Evolutionary conservation across 2,888 invertebrate species (phyloP).

Genomic region (Andrena bicolor): DNA sequence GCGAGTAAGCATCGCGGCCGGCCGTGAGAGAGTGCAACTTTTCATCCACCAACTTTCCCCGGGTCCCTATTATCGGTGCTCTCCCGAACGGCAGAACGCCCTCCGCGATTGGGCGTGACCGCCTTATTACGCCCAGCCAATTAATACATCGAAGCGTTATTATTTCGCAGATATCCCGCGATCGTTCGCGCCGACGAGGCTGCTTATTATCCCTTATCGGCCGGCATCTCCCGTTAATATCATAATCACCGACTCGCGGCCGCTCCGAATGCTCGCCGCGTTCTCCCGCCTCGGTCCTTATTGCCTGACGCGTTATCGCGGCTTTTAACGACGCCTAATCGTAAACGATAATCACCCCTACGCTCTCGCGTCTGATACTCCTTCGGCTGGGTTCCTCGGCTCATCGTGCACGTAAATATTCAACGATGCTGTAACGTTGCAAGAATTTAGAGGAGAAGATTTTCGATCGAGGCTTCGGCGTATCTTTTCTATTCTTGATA

Average conservation of each 20-base stretch:
- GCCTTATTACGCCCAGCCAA: slow-evolving; percentile 45
- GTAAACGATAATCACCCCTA: slow-evolving; percentile 14
- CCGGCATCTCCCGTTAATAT: slow-evolving; percentile 40
- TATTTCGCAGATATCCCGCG: slow-evolving; percentile 15
- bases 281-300: slow-evolving; percentile 9
- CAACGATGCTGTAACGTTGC: neutral
- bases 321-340: slow-evolving; percentile 9
- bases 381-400: neutral
- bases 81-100: slow-evolving; percentile 36
- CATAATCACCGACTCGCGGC: slow-evolving; percentile 19
- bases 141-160: slow-evolving; percentile 54
- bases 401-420: neutral
- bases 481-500: neutral
- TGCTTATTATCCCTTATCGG: slow-evolving; percentile 55
- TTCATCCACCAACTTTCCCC: slow-evolving; percentile 54
- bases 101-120: slow-evolving; percentile 25
- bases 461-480: neutral
- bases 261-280: neutral
- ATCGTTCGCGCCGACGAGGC: neutral
- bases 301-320: slow-evolving; percentile 8
- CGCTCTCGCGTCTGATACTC: neutral
- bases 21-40: slow-evolving; percentile 67
- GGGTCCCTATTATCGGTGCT: slow-evolving; percentile 45
- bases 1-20: slow-evolving; percentile 34
- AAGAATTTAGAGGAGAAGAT: neutral